Base-by-base conservation (phyloP, 2,113 vertebrate species). In the Channa argus region DNA sequence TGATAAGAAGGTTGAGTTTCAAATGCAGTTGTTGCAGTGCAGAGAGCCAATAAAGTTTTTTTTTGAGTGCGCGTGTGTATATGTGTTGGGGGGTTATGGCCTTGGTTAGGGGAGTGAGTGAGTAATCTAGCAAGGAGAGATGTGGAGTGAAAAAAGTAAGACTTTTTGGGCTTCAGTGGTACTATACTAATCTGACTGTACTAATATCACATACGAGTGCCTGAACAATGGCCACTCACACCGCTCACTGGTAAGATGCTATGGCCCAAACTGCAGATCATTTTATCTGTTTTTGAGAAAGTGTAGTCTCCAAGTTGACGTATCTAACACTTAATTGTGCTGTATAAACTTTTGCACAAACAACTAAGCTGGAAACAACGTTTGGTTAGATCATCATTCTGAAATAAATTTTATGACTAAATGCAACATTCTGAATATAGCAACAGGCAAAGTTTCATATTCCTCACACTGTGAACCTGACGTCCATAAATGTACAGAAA, bases 381-480 rank as follows among this genome's bases (percentile, higher is more conserved):
- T 36, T 45, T 11, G 7, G 34, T 33, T 2, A 10, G 37, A 77
- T 69, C 12, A 39, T 62, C 65, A 63, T 63, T 62, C 68, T 6
- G 49, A 60, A 63, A 50, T 38, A 37, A 44, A 74, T 61, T 51
- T 72, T 69, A 24, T 37, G 55, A 71, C 46, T 69, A 50, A 72
- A 63, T 52, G 49, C 39, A 63, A 60, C 11, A 66, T 41, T 76
- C 52, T 55, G 10, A 66, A 62, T 68, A 62, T 45, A 79, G 55
- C 33, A 50, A 54, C n/a, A 49, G 47, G 52, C 43, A 63, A 83
- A 88, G 37, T 67, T 80, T 85, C 45, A 12, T 2, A 46, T 73
- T 51, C 49, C 63, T 36, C 44, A 44, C 37, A 38, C 64, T 45
- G 52, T 46, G 55, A 69, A 68, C 14, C 83, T 80, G 60, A 63